Evolutionary conservation across 2,113 vertebrate genomes (phyloP).

Genomic region (Albula goreensis): DNA sequence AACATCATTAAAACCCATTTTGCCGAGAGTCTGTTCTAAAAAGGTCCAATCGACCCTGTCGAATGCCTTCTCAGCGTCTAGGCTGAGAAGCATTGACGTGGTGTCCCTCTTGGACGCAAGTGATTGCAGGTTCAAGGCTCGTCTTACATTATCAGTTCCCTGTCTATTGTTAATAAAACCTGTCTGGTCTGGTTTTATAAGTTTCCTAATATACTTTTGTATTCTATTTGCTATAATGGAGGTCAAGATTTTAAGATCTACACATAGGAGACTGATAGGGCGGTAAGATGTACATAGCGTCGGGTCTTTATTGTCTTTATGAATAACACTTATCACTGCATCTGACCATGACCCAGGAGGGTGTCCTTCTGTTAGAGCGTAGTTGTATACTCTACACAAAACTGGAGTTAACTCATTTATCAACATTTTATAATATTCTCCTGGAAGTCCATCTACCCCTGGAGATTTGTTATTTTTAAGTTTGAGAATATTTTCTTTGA

Average conservation of each 20-base stretch:
- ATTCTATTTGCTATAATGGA: slow-evolving; percentile 2
- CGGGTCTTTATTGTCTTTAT: too few species aligned
- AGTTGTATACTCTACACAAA: too few species aligned
- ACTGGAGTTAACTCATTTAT: too few species aligned
- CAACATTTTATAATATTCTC: background rate
- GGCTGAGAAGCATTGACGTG: slow-evolving; percentile 22
- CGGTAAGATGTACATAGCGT: too few species aligned
- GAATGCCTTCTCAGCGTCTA: too few species aligned
- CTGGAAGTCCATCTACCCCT: slow-evolving; percentile 7
- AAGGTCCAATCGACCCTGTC: background rate
- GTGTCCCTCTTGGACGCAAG: slow-evolving; percentile 3
- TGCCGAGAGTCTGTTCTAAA: background rate
- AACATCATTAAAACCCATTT: background rate
- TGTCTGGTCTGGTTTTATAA: slow-evolving; percentile 23
- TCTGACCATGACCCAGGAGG: too few species aligned
- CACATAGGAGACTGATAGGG: too few species aligned
- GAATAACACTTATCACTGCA: too few species aligned
- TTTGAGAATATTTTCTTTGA: background rate
- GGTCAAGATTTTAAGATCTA: background rate
- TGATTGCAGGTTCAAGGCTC: slow-evolving; percentile 26
- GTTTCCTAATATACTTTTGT: slow-evolving; percentile 18
- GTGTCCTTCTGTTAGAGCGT: too few species aligned
- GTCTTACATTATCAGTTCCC: slow-evolving; percentile 20
- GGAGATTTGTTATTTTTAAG: slow-evolving; percentile 14
- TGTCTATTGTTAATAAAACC: slow-evolving; percentile 13